Base-by-base conservation (phyloP, 2,797 vertebrate species). In the Sebastiscus albofasciatus region DNA sequence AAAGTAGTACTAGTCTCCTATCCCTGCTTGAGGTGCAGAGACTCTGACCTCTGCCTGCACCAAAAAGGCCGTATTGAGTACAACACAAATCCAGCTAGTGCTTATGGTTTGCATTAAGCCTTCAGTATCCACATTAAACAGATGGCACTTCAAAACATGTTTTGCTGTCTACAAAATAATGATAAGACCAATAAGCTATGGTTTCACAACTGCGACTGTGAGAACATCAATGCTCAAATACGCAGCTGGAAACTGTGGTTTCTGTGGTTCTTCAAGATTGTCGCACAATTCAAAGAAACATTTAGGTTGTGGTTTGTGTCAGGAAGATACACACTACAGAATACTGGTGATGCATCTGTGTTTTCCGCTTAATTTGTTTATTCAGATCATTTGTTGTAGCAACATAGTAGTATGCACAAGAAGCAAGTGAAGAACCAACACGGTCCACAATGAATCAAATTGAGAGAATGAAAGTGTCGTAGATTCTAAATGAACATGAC, bases 231-330 rank as follows among this genome's bases (percentile, higher is more conserved):
- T 33, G 29, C 12, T 77, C 7, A 71, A 2, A 13, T 60, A 9
- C 72, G 49, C 24, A 77, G 20, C 20, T 61, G 42, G 4, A 31
- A 34, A 34, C 39, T 31, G 33, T 65, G 77, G 80, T 80, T 55
- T 6, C 13, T 67, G 70, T 59, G 55, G 59, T 27, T 74, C 3
- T 16, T 61, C 18, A 9, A 46, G 26, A n/a, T 11, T 5, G 4
- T 4, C 4, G 4, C 8, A 29, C 5, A 31, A 0, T 65, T 46
- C 26, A 20, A n/a, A 64, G 58, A 68, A 59, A 27, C 33, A 3
- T 20, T 55, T 20, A 10, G 4, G 26, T 46, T 42, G 39, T 55
- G 22, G 20, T 3, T 55, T 26, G 8, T 26, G 8, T 59, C n/a
- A 7, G 3, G 18, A 16, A 46, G 16, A 46, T 20, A 1, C 3